These are phyloP conservation scores for Brachyrhaphis roseni DNA, from an alignment of 2,797 vertebrate genomes.

Conservation along the genomic window DNA sequence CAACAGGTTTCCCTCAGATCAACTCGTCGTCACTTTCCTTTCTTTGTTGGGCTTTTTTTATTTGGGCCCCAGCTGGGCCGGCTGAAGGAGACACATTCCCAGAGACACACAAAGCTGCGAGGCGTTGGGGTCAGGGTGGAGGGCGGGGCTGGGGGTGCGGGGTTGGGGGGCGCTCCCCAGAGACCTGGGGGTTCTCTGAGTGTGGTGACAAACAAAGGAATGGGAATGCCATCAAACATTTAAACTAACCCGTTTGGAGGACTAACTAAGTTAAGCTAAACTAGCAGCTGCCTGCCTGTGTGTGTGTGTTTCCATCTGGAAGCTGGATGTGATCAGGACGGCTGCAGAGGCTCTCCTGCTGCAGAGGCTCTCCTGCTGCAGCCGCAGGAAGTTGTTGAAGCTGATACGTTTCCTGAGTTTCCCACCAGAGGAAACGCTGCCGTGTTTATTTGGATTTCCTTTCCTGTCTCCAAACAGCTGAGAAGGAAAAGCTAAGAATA, in stretches of 20 bases:
- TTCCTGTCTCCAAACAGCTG: neutral
- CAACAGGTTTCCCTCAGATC: neutral
- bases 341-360: neutral
- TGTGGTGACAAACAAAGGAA: conserved; percentile 14
- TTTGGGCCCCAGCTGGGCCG: conserved; percentile 62
- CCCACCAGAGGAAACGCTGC: neutral
- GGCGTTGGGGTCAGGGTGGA: conserved; percentile 52
- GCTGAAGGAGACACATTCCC: conserved; percentile 71
- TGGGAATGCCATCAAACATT: conserved; percentile 27
- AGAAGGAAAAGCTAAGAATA: neutral
- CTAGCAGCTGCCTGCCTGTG: neutral
- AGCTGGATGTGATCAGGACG: neutral
- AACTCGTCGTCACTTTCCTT: neutral
- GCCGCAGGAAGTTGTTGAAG: neutral
- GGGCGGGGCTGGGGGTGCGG: conserved; percentile 15
- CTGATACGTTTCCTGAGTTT: neutral
- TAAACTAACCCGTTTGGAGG: conserved; percentile 14
- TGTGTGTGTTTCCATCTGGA: no score
- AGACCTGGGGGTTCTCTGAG: conserved; percentile 24
- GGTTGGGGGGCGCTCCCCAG: conserved; percentile 29
- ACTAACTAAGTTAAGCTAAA: neutral
- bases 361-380: neutral
- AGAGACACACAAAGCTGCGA: conserved; percentile 66
- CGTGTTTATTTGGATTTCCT: neutral
- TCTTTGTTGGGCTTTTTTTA: conserved; percentile 9